Evolutionary conservation across 2,888 invertebrate genomes (phyloP), one percentile per base, ranked within the genome.

Genomic region (Pegoplata infirma): DNA sequence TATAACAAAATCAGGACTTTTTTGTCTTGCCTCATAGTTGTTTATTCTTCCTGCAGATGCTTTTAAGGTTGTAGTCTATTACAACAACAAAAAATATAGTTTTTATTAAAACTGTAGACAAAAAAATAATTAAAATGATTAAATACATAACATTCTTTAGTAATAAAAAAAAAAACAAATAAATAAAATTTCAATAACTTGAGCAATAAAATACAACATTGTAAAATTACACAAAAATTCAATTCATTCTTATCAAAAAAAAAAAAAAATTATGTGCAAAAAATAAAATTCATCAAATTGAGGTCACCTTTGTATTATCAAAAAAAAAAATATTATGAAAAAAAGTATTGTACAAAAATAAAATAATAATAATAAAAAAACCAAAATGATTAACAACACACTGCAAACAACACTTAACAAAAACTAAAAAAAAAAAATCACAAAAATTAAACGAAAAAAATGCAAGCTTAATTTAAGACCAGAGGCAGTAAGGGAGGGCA

Each of bases 291-390:
- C 78, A 75, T 64, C 46, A 73, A 81, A 82, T 80, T 77, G 81
- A 73, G 81, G 81, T 82, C 81, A 82, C 81, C 81, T 82, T 82
- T 71, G 79, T 73, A 82, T 82, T 82, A 82, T 82, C 81, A 82
- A 82, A 82, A 78, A 80, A 71, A 61, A 51, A 68, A 21, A 40
- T 69, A 58, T 76, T 69, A 75, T 53, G 17, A 67, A 68, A 68
- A 68, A 67, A 49, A 36, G 17, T 75, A 66, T 78, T 75, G 64
- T 51, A 67, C 55, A 69, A 58, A 58, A 68, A 67, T 36, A 28
- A 67, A 69, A 72, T 21, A 71, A 55, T 10, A 63, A 61, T 44
- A 61, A 63, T 47, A 66, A 73, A 23, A 69, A 66, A 79, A 56
- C 67, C 67, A 63, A 79, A 79, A 79, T 75, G 79, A 79, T 79